Percentiles rank a stretch among this genome's conserved stretches.
Evolutionary conservation across 2,797 vertebrate species (phyloP).

Genomic region (Peromyscus melanophrys): DNA sequence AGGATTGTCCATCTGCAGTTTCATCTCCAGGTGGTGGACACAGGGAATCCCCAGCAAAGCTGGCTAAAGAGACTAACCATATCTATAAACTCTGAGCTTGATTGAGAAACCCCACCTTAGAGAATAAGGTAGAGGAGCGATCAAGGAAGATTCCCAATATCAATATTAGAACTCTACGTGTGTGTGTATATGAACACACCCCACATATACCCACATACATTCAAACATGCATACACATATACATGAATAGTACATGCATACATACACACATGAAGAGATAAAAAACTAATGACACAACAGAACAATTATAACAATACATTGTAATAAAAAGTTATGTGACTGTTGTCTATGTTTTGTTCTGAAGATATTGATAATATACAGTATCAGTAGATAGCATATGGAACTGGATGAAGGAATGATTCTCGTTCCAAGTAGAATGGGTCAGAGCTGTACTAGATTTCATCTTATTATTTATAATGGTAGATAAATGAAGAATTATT

Average conservation of each 20-base stretch:
- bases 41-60: background rate
- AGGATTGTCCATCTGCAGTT: background rate
- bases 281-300: background rate
- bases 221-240: background rate
- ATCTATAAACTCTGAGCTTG: background rate
- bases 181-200: background rate
- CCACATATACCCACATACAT: background rate
- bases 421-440: background rate
- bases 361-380: background rate
- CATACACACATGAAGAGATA: background rate
- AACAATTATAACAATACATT: background rate
- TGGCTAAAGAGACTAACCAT: background rate
- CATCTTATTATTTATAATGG: background rate
- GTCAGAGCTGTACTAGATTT: background rate
- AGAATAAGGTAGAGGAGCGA: background rate
- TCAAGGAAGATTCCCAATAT: background rate
- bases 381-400: background rate
- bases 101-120: background rate
- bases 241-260: background rate
- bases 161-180: background rate
- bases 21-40: background rate
- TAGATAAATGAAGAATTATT: background rate
- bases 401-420: background rate
- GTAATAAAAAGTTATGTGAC: background rate
- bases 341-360: background rate